Evolutionary conservation across 2,888 invertebrate species (phyloP), one percentile per base, ranked within the genome.

Genomic region (Anthrax anthrax): DNA sequence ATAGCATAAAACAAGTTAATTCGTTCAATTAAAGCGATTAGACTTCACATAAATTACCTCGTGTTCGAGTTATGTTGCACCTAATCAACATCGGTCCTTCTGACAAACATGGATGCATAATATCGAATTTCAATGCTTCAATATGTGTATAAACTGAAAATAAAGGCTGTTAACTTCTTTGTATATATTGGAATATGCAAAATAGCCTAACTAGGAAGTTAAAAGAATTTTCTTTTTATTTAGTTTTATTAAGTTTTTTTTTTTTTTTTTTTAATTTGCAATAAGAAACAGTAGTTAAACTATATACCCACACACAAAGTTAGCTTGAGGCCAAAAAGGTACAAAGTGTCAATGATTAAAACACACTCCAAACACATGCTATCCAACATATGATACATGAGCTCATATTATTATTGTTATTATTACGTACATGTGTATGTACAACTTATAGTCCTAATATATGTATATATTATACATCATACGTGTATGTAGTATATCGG

Each of bases 11-110:
- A 48, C 48, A 48, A 48, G 48, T 48, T 48, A 48, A 48, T 48
- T 48, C 48, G 37, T 46, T 48, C 45, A 48, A 48, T 48, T 48
- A 48, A 48, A 42, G 37, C 48, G 44, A 48, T 48, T 48, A 48
- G 45, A 40, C 29, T 45, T 37, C 45, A 43, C 48, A 48, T 48
- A 48, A 48, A 48, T 46, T 46, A 45, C 42, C 12, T 23, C 27
- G 27, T 29, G 42, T 34, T 16, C 12, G 6, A 32, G 29, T 38
- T 27, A 19, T 38, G 17, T 32, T 18, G 46, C 42, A 46, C 41
- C 42, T 42, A 38, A 38, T 46, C 42, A 42, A 41, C 42, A 37
- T 46, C 42, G 27, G 16, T 16, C 37, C 37, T 18, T 37, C 41
- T 37, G 37, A 13, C 36, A 29, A 27, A 40, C 32, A 39, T 36